These are phyloP conservation scores for Pandion haliaetus DNA, from an alignment of 2,113 vertebrate genomes.

Conservation along the genomic window DNA sequence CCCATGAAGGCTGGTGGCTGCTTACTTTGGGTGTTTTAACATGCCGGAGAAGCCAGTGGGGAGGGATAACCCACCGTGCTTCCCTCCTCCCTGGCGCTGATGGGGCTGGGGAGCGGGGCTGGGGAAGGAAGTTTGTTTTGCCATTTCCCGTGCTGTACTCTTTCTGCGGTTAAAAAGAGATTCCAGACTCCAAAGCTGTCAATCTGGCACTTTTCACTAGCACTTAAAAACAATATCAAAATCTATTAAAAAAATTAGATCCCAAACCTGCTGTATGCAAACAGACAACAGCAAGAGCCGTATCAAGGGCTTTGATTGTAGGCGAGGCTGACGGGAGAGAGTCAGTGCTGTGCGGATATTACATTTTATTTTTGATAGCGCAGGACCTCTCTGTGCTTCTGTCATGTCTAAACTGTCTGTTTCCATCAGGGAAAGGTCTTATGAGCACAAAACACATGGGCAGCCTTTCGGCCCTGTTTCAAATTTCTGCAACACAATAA, in stretches of 20 bases:
- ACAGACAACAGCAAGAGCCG: background rate
- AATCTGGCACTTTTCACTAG: conserved; percentile 56
- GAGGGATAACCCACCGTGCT: background rate
- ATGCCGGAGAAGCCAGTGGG: rapidly evolving
- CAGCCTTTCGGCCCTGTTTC: conserved; percentile 54
- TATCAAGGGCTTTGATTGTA: background rate
- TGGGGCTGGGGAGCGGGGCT: rapidly evolving
- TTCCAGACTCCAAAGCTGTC: conserved; percentile 23
- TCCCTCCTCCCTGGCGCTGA: background rate
- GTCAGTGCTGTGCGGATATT: background rate
- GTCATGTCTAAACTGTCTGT: conserved; percentile 65
- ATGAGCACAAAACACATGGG: conserved; percentile 68
- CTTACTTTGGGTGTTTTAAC: background rate
- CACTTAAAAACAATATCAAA: conserved; percentile 23
- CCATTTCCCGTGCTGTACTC: background rate
- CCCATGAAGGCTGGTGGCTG: background rate
- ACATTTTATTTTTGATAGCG: conserved; percentile 35
- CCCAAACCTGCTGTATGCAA: background rate
- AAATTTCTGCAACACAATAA: conserved; percentile 74
- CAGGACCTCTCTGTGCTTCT: conserved; percentile 12
- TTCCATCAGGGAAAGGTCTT: conserved; percentile 65
- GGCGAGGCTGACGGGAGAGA: background rate
- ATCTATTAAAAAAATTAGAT: background rate
- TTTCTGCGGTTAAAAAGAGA: background rate
- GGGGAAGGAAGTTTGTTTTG: background rate